Base-by-base conservation (phyloP, 2,113 vertebrate species). In the Nyctereutes procyonoides region DNA sequence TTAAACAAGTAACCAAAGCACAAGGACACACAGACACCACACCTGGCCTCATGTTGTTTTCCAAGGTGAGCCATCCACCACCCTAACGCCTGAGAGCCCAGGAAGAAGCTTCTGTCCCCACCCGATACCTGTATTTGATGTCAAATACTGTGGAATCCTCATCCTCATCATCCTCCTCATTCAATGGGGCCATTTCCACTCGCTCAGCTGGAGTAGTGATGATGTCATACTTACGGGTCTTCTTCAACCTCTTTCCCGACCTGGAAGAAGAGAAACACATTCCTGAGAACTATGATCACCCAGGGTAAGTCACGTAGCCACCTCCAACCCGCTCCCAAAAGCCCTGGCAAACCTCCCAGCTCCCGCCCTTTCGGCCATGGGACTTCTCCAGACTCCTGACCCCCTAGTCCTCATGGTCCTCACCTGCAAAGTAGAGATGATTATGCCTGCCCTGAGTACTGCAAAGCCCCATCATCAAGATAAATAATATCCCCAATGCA, bases 141-240 rank as follows among this genome's bases (percentile, higher is more conserved):
- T 99, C 99, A 96, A 99, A 99, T 15, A 99, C 99, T 85, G 99
- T 99, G 0, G 99, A 99, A 80, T 99, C 99, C 56, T 99, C 99
- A 0, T 99, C 99, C 3, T 99, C 99, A 0, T 99, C 99, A 0
- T 99, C 99, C 13, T 99, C 99, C 90, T 99, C 99, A 0, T 99
- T 99, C 60, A 99, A 98, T n/a, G 99, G 99, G 7, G 99, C 99
- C 99, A 99, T 99, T 98, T 99, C 99, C 2, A 99, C 99, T 0
- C 99, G 98, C 98, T 99, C 99, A 0, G 99, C 99, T 0, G 99
- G 99, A 12, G 99, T 99, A 19, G 99, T 99, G 96, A 99, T 99
- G 38, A 99, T 99, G 98, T 99, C 99, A 5, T 99, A 99, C 96
- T 99, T 99, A 48, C 99, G 98, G 2, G 99, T 99, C 99, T 99